A percentile compares a stretch with the other conserved stretches of the same genome.
Evolutionary conservation across 2,888 invertebrate species (phyloP).

Genomic region (Bembecia ichneumoniformis): DNA sequence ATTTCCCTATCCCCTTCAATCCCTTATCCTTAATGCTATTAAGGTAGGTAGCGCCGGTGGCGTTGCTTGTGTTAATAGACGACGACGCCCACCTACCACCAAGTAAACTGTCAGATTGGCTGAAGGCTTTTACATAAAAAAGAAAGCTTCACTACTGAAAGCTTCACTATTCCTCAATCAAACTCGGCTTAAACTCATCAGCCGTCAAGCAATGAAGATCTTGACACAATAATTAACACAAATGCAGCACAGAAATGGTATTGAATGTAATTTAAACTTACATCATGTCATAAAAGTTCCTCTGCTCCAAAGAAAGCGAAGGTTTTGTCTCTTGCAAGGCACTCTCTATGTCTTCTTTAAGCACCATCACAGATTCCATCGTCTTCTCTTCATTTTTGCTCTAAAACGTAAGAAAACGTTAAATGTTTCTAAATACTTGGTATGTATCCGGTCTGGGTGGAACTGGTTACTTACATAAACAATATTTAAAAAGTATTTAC

Average conservation of each 20-base stretch:
- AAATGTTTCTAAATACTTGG: too few species aligned
- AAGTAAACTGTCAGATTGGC: too few species aligned
- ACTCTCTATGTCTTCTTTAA: slow-evolving; percentile 75
- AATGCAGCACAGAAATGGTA: background rate
- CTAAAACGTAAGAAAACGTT: slow-evolving; percentile 19
- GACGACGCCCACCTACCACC: too few species aligned
- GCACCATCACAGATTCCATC: slow-evolving; percentile 45
- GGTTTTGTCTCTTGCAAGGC: slow-evolving; percentile 82
- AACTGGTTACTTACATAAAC: too few species aligned
- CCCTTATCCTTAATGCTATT: too few species aligned
- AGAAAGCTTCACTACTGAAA: too few species aligned
- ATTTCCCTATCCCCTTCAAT: too few species aligned
- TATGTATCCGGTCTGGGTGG: too few species aligned
- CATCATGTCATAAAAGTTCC: slow-evolving; percentile 81
- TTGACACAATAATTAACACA: background rate
- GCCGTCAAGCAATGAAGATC: background rate
- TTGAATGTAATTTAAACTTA: slow-evolving; percentile 54
- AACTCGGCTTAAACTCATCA: background rate
- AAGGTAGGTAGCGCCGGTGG: too few species aligned
- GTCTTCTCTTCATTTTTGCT: slow-evolving; percentile 35
- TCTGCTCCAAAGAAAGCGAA: slow-evolving; percentile 80
- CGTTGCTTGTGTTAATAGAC: too few species aligned
- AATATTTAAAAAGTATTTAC: too few species aligned
- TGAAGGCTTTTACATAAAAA: too few species aligned
- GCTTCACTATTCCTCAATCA: background rate